Conservation (phyloP, 2,797 vertebrate genomes). For the Vipera ursinii region DNA sequence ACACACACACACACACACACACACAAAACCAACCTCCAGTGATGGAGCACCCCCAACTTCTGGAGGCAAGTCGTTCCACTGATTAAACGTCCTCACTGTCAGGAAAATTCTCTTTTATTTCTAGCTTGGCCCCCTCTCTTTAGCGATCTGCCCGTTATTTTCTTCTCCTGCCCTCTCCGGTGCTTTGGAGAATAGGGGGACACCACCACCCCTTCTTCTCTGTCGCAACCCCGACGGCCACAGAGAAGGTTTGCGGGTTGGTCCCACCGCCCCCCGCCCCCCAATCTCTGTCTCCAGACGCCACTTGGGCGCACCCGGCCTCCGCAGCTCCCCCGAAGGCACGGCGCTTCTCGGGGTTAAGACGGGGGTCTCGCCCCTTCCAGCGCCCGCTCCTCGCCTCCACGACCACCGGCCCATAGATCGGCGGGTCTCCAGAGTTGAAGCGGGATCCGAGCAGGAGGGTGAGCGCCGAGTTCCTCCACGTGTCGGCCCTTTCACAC, state of each 20-base stretch:
- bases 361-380: background rate
- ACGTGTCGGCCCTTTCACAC: background rate
- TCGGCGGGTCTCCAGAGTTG: background rate
- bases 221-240: background rate
- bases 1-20: no score
- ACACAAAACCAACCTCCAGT: background rate
- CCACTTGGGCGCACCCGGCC: background rate
- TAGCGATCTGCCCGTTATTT: background rate
- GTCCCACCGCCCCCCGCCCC: fast-evolving
- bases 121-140: background rate
- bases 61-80: background rate
- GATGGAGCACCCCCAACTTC: background rate
- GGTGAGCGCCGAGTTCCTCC: background rate
- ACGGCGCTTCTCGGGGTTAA: background rate
- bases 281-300: background rate
- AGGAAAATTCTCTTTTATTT: background rate
- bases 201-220: no score
- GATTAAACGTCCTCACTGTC: background rate
- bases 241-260: no score
- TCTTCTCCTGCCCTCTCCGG: background rate
- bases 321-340: background rate
- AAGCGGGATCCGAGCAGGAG: background rate
- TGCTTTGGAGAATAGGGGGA: background rate
- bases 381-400: background rate
- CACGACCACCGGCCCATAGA: background rate